Evolutionary conservation across 2,113 vertebrate species (phyloP).

Genomic region (Psilopogon haemacephalus): DNA sequence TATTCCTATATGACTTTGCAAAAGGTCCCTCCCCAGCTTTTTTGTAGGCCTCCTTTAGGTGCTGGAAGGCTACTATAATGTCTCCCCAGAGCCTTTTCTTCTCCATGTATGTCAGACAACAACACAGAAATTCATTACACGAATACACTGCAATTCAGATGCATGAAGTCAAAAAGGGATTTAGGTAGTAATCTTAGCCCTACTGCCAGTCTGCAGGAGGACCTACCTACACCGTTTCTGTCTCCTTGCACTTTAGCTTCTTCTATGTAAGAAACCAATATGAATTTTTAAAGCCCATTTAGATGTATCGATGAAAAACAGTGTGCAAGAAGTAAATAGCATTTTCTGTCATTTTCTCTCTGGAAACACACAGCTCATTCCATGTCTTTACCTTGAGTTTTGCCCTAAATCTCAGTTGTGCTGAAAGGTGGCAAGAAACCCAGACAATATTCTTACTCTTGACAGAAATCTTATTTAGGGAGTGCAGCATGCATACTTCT

Average conservation of each 20-base stretch:
- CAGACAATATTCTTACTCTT: background rate
- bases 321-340: background rate
- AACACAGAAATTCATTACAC: background rate
- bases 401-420: background rate
- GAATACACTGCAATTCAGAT: background rate
- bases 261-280: background rate
- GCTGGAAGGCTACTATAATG: too few relatives aligned
- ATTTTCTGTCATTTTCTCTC: background rate
- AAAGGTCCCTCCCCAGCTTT: too few relatives aligned
- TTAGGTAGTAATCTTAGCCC: background rate
- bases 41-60: too few relatives aligned
- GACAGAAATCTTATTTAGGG: background rate
- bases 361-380: background rate
- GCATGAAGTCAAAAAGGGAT: background rate
- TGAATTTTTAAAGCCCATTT: slow-evolving; percentile 8
- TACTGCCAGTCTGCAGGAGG: background rate
- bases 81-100: too few relatives aligned
- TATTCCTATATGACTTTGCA: too few relatives aligned
- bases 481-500: background rate
- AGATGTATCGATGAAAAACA: background rate
- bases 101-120: background rate
- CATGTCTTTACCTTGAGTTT: background rate
- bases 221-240: background rate
- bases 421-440: background rate
- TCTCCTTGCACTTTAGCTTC: background rate